Percentiles rank a stretch among this genome's conserved stretches.
phyloP scores from a whole-genome alignment of 2,888 invertebrate genomes.

The Drosophila kambysellisi region DNA sequence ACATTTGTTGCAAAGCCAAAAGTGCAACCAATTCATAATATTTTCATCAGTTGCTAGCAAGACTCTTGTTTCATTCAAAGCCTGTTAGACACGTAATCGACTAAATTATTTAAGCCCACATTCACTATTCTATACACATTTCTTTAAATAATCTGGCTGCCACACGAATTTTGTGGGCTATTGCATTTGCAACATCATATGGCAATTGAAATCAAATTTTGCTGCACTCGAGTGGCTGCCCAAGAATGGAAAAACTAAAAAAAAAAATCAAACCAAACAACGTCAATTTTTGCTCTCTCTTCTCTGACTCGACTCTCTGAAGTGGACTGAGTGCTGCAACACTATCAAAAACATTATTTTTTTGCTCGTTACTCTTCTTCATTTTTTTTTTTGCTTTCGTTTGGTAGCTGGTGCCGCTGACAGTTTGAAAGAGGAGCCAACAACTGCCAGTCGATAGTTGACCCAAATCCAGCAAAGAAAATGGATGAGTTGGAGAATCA shows the following conservation, averaged over 20 bases:
- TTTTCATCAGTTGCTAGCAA: neutral
- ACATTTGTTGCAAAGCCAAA: neutral
- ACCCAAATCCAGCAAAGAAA: constrained; percentile 59
- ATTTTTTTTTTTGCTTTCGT: constrained; percentile 1
- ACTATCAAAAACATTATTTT: constrained; percentile 45
- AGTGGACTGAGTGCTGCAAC: constrained; percentile 50
- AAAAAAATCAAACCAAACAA: constrained; percentile 8
- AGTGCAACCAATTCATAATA: neutral
- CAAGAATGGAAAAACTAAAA: neutral
- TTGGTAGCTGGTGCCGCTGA: constrained; percentile 45
- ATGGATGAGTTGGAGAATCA: neutral
- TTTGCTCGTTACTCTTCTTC: neutral
- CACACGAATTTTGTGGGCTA: constrained; percentile 8
- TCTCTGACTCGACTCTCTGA: constrained; percentile 24
- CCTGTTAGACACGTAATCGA: constrained; percentile 33
- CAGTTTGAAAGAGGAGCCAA: constrained; percentile 59
- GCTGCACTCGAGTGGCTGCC: constrained; percentile 61
- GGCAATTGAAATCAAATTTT: constrained; percentile 76
- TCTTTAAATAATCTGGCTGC: constrained; percentile 1
- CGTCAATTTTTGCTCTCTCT: constrained; percentile 33
- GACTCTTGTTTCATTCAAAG: neutral
- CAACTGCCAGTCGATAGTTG: constrained; percentile 74
- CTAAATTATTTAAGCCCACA: constrained; percentile 51
- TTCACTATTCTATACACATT: neutral
- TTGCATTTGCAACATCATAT: constrained; percentile 52